These are phyloP conservation scores for Lagopus leucura DNA, from an alignment of 2,113 vertebrate genomes.

Conservation along the genomic window DNA sequence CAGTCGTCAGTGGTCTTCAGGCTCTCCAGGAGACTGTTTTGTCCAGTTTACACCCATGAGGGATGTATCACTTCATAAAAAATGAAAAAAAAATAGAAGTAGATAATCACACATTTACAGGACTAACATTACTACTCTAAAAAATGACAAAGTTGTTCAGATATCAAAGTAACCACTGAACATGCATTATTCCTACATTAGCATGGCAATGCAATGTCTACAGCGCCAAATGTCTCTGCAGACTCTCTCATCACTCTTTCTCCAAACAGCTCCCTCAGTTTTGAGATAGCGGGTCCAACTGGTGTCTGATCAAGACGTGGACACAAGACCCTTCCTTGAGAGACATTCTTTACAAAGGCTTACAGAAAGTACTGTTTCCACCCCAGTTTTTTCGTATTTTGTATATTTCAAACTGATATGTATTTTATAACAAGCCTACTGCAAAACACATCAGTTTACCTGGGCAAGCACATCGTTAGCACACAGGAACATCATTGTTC, in stretches of 20 bases:
- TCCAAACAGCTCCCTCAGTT: neutral
- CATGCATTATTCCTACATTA: neutral
- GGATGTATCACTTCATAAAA: neutral
- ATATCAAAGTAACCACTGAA: neutral
- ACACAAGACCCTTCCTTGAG: neutral
- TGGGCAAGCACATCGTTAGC: neutral
- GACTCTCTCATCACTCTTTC: neutral
- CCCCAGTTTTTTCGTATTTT: neutral
- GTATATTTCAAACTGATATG: neutral
- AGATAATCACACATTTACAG: neutral
- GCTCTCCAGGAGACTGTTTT: neutral
- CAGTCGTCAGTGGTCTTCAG: neutral
- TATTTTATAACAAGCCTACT: neutral
- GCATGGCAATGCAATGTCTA: neutral
- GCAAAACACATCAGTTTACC: neutral
- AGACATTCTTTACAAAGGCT: neutral
- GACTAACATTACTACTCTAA: neutral
- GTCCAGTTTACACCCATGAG: neutral
- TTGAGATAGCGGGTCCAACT: neutral
- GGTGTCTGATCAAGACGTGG: neutral
- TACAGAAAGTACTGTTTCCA: neutral
- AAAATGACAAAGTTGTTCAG: neutral
- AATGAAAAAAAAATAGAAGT: neutral
- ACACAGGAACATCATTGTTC: neutral
- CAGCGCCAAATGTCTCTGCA: neutral